phyloP scores from a whole-genome alignment of 2,797 vertebrate species.

The Morus bassanus region DNA sequence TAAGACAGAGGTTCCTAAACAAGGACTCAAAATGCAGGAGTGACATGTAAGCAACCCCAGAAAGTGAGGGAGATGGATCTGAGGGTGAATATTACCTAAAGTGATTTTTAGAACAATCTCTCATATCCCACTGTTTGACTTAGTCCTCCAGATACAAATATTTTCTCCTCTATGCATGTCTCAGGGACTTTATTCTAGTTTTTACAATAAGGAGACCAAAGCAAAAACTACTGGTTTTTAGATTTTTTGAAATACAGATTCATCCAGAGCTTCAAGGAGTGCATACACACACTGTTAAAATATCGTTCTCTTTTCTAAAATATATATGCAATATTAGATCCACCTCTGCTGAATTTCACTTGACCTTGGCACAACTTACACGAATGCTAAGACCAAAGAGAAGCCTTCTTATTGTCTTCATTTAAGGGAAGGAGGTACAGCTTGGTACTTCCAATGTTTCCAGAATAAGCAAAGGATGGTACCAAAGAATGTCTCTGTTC shows the following conservation, averaged over 20 bases:
- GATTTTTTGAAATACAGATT: background rate
- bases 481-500: background rate
- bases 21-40: background rate
- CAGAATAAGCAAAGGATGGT: background rate
- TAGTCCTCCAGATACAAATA: background rate
- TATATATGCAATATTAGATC: background rate
- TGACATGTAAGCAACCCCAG: background rate
- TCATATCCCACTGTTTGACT: background rate
- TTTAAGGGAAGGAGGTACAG: background rate
- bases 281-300: background rate
- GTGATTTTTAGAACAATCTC: background rate
- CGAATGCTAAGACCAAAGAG: background rate
- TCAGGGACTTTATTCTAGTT: background rate
- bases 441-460: background rate
- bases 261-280: background rate
- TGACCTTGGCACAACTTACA: background rate
- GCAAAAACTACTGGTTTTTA: background rate
- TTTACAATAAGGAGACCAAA: background rate
- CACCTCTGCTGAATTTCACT: background rate
- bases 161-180: background rate
- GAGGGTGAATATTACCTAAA: background rate
- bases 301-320: background rate
- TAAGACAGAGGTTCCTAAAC: background rate
- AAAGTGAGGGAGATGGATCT: background rate
- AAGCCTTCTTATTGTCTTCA: background rate